Evolutionary conservation across 1,140 invertebrate species (phyloP).

Genomic region (Augochlora pura): DNA sequence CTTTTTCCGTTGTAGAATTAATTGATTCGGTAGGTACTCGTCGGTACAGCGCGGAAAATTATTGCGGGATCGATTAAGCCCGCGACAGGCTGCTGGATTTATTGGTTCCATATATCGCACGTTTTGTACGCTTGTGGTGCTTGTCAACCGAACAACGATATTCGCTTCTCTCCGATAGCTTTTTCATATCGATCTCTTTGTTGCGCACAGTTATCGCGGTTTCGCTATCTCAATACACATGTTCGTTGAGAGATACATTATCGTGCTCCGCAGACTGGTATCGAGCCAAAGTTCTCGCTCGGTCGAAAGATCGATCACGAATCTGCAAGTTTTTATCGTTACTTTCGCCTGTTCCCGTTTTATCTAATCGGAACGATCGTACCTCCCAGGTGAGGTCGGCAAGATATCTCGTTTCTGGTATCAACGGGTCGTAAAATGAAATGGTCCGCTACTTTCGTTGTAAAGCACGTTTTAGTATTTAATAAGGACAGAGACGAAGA

Average conservation of each 20-base stretch:
- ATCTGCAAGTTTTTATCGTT: not conserved
- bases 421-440: too few species aligned
- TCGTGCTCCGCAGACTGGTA: not conserved
- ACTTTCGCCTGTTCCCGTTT: not conserved
- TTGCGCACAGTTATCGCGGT: not conserved
- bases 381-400: too few species aligned
- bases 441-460: too few species aligned
- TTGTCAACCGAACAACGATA: not conserved
- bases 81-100: not conserved
- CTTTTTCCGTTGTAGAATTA: not conserved
- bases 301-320: not conserved
- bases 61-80: constrained; percentile 4
- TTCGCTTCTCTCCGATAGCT: not conserved
- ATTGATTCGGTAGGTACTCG: not conserved
- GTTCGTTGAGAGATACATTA: not conserved
- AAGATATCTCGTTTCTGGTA: too few species aligned
- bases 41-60: not conserved
- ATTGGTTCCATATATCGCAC: not conserved
- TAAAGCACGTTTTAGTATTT: too few species aligned
- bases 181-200: constrained; percentile 1
- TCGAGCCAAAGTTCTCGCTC: not conserved
- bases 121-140: too few species aligned
- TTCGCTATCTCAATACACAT: not conserved
- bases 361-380: not conserved
- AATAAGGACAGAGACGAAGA: too few species aligned